These are phyloP conservation scores for Molothrus ater DNA, from an alignment of 2,797 vertebrate genomes.

Conservation along the genomic window DNA sequence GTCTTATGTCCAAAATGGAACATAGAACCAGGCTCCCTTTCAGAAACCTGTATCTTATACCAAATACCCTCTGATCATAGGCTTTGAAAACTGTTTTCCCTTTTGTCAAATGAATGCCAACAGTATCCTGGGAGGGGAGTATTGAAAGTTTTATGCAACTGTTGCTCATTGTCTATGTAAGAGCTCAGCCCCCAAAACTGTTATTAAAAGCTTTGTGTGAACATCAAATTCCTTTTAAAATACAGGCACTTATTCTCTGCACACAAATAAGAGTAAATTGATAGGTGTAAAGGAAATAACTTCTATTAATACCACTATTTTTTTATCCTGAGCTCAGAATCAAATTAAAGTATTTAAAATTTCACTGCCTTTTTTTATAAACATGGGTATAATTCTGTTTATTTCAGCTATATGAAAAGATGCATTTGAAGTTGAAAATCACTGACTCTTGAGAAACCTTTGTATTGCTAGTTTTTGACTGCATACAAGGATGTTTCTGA, in stretches of 20 bases:
- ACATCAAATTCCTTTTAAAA: background rate
- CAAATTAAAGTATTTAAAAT: slow-evolving; percentile 26
- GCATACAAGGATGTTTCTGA: slow-evolving; percentile 1
- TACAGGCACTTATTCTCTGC: background rate
- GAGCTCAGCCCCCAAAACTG: background rate
- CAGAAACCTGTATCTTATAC: background rate
- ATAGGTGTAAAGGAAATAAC: background rate
- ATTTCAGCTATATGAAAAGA: background rate
- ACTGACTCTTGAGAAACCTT: slow-evolving; percentile 30
- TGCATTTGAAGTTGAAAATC: background rate
- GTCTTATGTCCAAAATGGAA: background rate
- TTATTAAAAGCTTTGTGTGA: background rate
- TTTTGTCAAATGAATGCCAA: background rate
- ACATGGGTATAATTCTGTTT: background rate
- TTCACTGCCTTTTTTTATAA: background rate
- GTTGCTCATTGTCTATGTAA: background rate
- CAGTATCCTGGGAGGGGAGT: background rate
- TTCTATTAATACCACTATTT: background rate
- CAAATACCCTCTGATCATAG: background rate
- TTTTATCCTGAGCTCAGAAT: slow-evolving; percentile 20
- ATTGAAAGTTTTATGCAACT: background rate
- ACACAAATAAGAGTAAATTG: background rate
- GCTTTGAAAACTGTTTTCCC: background rate
- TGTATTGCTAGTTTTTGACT: background rate
- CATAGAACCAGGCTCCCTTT: background rate